Evolutionary conservation across 2,797 vertebrate genomes (phyloP).

Genomic region (Alectoris magna): DNA sequence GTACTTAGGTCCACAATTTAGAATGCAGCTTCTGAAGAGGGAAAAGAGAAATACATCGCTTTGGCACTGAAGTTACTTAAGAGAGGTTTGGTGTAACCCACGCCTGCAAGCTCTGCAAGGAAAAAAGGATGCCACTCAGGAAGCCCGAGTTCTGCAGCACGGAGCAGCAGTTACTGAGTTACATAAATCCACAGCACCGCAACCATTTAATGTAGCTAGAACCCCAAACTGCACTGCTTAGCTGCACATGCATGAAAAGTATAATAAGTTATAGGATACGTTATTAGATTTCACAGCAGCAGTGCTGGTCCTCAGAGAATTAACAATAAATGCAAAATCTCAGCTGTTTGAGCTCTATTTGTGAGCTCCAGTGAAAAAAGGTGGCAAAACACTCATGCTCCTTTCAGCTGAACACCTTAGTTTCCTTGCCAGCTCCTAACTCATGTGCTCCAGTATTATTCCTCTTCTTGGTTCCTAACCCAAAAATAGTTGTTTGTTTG

Average conservation of each 20-base stretch:
- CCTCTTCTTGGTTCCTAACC: conserved; percentile 1
- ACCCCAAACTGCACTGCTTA: not conserved
- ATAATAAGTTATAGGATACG: not conserved
- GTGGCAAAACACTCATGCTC: not conserved
- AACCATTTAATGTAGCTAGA: not conserved
- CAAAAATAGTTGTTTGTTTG: not conserved
- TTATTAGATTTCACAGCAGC: not conserved
- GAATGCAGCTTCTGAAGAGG: not conserved
- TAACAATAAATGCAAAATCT: not conserved
- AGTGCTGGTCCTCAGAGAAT: not conserved
- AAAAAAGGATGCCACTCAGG: not conserved
- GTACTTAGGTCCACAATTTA: not conserved
- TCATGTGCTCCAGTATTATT: not conserved
- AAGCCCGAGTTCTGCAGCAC: not conserved
- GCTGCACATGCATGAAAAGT: not conserved
- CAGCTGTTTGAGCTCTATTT: conserved; percentile 16
- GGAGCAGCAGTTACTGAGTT: not conserved
- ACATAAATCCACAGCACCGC: not conserved
- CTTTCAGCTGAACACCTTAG: not conserved
- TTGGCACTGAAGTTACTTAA: not conserved
- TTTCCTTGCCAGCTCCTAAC: not conserved
- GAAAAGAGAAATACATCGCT: not conserved
- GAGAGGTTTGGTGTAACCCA: not conserved
- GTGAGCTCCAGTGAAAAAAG: not conserved
- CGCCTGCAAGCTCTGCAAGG: conserved; percentile 14